phyloP scores from a whole-genome alignment of 2,113 vertebrate genomes.

The Chaetura pelagica region DNA sequence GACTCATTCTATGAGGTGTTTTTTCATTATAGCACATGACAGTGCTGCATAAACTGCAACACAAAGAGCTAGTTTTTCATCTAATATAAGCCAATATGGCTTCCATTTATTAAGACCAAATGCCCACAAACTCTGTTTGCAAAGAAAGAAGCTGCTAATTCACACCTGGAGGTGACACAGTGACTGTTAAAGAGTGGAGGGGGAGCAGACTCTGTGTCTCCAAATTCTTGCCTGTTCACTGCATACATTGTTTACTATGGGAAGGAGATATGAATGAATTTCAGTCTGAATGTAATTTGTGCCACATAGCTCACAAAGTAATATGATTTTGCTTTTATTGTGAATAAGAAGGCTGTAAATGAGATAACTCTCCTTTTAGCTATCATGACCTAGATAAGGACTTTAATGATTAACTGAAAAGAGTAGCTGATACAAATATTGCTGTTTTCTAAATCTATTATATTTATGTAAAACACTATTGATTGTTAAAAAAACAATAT shows the following conservation, averaged over 20 bases:
- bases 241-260: neutral
- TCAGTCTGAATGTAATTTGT: neutral
- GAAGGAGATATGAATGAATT: neutral
- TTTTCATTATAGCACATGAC: neutral
- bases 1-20: neutral
- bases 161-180: neutral
- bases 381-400: neutral
- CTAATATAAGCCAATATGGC: neutral
- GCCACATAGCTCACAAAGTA: neutral
- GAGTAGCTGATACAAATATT: neutral
- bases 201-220: neutral
- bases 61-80: neutral
- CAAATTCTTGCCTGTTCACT: neutral
- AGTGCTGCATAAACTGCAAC: neutral
- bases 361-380: neutral
- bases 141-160: neutral
- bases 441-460: neutral
- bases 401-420: slow-evolving; percentile 7
- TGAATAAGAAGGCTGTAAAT: neutral
- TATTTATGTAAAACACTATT: neutral
- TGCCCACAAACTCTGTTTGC: neutral
- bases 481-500: neutral
- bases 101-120: neutral
- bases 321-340: neutral
- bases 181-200: neutral